Conservation (phyloP, 2,797 vertebrate species). For the Hoplostethus atlanticus region DNA sequence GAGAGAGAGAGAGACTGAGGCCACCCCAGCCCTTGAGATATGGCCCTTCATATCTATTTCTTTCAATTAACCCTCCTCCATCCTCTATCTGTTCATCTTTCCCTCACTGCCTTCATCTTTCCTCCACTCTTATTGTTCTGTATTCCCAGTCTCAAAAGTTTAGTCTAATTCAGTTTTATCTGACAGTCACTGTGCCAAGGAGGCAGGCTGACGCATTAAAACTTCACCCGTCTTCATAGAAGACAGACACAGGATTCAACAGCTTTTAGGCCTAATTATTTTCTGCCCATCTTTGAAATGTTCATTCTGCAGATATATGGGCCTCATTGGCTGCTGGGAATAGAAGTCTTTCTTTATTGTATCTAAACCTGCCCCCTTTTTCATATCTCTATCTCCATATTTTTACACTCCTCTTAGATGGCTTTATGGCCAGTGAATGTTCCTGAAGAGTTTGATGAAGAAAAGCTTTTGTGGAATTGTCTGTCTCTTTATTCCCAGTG, state of each 20-base stretch:
- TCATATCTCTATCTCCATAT: conserved; percentile 25
- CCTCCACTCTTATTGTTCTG: conserved; percentile 42
- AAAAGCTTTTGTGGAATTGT: background rate
- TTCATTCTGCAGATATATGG: conserved; percentile 42
- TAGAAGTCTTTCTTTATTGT: conserved; percentile 13
- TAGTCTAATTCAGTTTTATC: conserved; percentile 71
- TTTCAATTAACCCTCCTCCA: conserved; percentile 73
- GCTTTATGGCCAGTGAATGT: conserved; percentile 32
- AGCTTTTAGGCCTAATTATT: conserved; percentile 72
- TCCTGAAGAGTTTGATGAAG: conserved; percentile 15
- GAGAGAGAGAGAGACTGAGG: conserved; percentile 23
- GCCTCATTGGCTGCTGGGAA: conserved; percentile 48
- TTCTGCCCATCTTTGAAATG: conserved; percentile 56
- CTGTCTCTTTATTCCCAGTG: conserved; percentile 6
- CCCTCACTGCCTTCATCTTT: conserved; percentile 44
- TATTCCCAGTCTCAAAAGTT: conserved; percentile 63
- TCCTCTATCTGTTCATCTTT: conserved; percentile 56
- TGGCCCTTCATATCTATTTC: conserved; percentile 65
- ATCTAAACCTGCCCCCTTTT: conserved; percentile 8
- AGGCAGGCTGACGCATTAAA: conserved; percentile 68
- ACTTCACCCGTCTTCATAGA: conserved; percentile 51
- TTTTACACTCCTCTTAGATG: conserved; percentile 28
- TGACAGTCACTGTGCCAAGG: conserved; percentile 56
- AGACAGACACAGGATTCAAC: conserved; percentile 55
- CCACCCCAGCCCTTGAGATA: conserved; percentile 67